These are phyloP conservation scores for Cirrhinus molitorella DNA, from an alignment of 2,797 vertebrate genomes.

Conservation along the genomic window DNA sequence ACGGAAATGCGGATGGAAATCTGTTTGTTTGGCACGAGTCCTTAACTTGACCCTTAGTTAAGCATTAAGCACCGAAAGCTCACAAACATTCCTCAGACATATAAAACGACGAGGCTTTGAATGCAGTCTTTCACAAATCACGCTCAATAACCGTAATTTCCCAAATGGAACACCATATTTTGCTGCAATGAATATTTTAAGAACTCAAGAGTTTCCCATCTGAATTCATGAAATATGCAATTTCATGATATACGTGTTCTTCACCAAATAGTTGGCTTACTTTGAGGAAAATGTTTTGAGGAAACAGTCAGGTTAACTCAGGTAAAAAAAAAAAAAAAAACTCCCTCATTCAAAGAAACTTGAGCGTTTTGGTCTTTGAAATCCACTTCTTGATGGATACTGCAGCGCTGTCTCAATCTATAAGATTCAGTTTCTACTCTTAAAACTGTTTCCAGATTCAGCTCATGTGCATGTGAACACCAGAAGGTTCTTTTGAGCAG, in stretches of 20 bases:
- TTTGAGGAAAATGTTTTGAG: conserved; percentile 1
- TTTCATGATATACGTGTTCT: background rate
- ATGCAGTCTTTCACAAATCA: background rate
- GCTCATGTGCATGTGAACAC: conserved; percentile 12
- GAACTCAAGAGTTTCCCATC: conserved; percentile 1
- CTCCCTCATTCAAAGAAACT: background rate
- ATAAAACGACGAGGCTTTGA: background rate
- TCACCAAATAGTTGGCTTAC: conserved; percentile 1
- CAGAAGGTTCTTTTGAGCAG: conserved; percentile 40
- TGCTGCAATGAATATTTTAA: conserved; percentile 24
- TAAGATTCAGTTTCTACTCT: conserved; percentile 5
- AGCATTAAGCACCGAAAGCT: background rate
- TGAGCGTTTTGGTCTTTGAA: background rate
- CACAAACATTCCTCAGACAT: background rate
- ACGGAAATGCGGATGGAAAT: conserved; percentile 27
- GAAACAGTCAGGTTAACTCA: background rate
- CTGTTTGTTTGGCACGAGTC: conserved; percentile 23
- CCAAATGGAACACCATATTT: conserved; percentile 10
- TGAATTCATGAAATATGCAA: background rate
- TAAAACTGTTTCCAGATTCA: conserved; percentile 27
- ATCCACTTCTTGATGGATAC: background rate
- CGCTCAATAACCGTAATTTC: conserved; percentile 9
- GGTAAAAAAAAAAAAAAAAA: too few species aligned
- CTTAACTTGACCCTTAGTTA: conserved; percentile 18
- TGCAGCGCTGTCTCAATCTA: background rate